Percentiles rank a stretch among this genome's conserved stretches.
These are phyloP conservation scores for Mercenaria mercenaria DNA, from an alignment of 1,140 invertebrate genomes.

Conservation along the genomic window DNA sequence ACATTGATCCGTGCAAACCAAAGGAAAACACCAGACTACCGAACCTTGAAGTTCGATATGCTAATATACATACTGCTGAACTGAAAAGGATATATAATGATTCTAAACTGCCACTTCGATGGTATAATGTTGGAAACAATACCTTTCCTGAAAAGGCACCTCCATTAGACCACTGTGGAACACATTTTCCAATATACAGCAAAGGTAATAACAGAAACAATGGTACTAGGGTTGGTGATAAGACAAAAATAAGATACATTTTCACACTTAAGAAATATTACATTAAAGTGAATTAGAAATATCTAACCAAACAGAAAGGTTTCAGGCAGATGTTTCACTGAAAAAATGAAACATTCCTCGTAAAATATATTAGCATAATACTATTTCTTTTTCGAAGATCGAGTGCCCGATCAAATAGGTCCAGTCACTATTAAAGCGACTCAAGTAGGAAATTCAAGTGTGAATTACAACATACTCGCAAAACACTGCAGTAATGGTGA, in stretches of 20 bases:
- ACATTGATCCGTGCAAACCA: background rate
- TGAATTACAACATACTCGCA: background rate
- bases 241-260: no score
- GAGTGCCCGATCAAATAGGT: no score
- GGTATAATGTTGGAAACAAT: slow-evolving; percentile 57
- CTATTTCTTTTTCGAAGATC: no score
- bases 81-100: background rate
- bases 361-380: no score
- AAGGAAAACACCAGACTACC: background rate
- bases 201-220: no score
- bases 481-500: background rate
- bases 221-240: no score
- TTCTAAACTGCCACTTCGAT: background rate
- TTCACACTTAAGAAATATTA: no score
- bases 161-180: slow-evolving; percentile 12
- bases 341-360: no score
- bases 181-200: slow-evolving; percentile 30
- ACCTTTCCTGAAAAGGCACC: slow-evolving; percentile 5
- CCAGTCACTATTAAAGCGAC: background rate
- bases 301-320: no score
- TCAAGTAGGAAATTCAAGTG: background rate
- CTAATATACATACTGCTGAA: background rate
- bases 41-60: background rate
- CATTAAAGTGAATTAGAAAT: no score
- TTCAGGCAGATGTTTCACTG: no score